A percentile compares a stretch with the other conserved stretches of the same genome.
Conservation (phyloP, 2,113 vertebrate genomes). For the Hucho hucho region DNA sequence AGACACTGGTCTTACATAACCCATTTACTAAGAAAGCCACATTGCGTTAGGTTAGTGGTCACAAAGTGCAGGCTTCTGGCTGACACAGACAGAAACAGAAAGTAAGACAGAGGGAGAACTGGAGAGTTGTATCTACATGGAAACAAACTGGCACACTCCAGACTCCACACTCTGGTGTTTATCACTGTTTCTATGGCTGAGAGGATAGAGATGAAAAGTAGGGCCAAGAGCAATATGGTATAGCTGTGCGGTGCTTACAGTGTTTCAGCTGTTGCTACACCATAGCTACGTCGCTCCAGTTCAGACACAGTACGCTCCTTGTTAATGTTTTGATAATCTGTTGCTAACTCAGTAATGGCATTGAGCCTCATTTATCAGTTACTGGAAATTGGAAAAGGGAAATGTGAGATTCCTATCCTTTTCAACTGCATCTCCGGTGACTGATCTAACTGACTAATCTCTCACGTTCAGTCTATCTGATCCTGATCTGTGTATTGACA, state of each 20-base stretch:
- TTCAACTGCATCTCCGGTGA: no score
- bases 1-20: slow-evolving; percentile 60
- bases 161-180: slow-evolving; percentile 6
- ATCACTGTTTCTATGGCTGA: slow-evolving; percentile 1
- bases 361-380: no score
- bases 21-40: slow-evolving; percentile 46
- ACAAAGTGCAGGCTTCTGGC: slow-evolving; percentile 59
- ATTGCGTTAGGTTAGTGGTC: slow-evolving; percentile 45
- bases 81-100: slow-evolving; percentile 70
- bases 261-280: no score
- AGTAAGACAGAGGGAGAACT: slow-evolving; percentile 3
- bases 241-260: no score
- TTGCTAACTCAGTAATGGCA: no score
- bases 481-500: background rate
- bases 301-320: no score
- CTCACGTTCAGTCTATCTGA: background rate
- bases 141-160: slow-evolving; percentile 39
- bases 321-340: no score
- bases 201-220: no score
- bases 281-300: no score
- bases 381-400: no score
- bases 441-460: no score
- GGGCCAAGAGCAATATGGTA: background rate
- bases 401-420: no score
- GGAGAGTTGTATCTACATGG: slow-evolving; percentile 23